Evolutionary conservation across 2,797 vertebrate genomes (phyloP).

Genomic region (Nasua narica): DNA sequence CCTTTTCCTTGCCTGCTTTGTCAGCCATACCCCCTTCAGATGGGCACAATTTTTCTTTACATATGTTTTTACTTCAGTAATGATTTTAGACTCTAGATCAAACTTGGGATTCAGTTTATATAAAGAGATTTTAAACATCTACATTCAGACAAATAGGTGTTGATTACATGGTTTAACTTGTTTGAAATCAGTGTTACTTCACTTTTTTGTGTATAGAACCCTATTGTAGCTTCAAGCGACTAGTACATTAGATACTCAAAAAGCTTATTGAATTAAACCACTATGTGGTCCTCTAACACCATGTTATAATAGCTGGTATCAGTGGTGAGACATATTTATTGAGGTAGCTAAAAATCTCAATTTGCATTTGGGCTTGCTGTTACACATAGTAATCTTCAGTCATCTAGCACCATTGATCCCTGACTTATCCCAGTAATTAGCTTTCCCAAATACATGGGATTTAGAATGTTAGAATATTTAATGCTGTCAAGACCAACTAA

Average conservation of each 20-base stretch:
- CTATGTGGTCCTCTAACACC: background rate
- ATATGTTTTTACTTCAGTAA: background rate
- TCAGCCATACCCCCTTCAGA: background rate
- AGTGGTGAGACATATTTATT: background rate
- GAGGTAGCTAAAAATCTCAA: background rate
- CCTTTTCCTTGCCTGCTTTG: background rate
- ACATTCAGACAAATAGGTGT: background rate
- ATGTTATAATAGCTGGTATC: background rate
- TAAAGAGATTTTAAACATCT: background rate
- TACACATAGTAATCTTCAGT: background rate
- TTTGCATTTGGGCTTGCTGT: background rate
- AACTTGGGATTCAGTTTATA: background rate
- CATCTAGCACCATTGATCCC: background rate
- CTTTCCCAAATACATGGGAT: background rate
- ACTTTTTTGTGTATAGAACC: background rate
- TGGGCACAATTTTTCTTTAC: background rate
- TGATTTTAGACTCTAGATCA: background rate
- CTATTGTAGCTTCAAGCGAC: background rate
- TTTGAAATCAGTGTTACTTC: background rate
- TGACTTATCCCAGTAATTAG: background rate
- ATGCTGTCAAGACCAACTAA: background rate
- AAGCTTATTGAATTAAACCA: background rate
- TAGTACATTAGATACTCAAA: background rate
- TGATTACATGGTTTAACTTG: background rate
- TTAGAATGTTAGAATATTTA: background rate